Evolutionary conservation across 92 coral and sea anemone species (phyloP), one percentile per base, ranked within the genome.

Genomic region (Epizoanthus stellaris): DNA sequence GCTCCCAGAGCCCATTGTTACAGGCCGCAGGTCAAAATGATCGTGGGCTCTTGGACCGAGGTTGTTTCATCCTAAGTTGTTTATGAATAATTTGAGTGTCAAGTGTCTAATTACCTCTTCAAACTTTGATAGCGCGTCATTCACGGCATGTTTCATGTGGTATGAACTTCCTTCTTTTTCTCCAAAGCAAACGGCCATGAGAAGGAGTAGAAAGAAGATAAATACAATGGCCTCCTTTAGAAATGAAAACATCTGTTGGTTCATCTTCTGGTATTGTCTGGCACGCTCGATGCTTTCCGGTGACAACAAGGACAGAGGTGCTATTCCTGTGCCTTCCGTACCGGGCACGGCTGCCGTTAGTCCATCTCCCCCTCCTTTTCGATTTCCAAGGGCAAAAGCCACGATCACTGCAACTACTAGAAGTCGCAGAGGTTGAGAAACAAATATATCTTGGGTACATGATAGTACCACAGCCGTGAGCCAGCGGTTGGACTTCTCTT

Each of bases 401-500:
- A 62, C 66, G 3, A 77, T 10, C 17, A 82, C 73, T 1, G 91
- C 85, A 12, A 67, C 65, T 3, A 74, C n/a, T 17, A 88, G 57
- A 14, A 88, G 64, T 45, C 86, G 85, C 25, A 82, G 49, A 16
- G 91, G 91, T 69, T 88, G 91, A 19, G 84, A 73, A 45, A 88
- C 60, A 8, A 83, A 16, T n/a, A 88, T 69, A 43, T 88, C 91
- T 15, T 80, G 83, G 7, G 84, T 82, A 11, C 85, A 57, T 17
- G 91, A 88, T 23, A 88, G 30, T 6, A 82, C 67, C 19, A 88
- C 91, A 20, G 91, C 80, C 17, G 87, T 54, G 45, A 88, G 61
- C 91, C 91, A 88, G 15, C 91, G 91, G n/a, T 72, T 45, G 2
- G 91, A 88, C 84, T 88, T 88, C 54, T 82, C 77, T 52, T 80